Conservation (phyloP, 2,888 invertebrate genomes). For the Philereme vetulata region DNA sequence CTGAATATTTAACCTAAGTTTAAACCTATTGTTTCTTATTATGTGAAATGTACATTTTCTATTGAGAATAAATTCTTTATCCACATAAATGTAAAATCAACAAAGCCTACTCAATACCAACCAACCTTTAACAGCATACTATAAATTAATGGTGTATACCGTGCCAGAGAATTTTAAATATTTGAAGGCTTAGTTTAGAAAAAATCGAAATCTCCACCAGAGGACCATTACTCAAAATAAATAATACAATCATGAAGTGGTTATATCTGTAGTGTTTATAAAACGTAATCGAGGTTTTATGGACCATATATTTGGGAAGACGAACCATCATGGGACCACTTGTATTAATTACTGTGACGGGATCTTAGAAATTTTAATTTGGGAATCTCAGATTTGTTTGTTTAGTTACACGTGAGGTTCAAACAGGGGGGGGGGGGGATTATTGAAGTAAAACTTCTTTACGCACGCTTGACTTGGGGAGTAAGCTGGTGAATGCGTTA, state of each 20-base stretch:
- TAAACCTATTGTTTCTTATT: too few relatives aligned
- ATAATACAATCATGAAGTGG: constrained; percentile 83
- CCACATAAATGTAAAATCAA: background rate
- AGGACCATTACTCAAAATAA: constrained; percentile 82
- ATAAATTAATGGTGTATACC: constrained; percentile 82
- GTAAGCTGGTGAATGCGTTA: too few relatives aligned
- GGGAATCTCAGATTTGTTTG: constrained; percentile 52
- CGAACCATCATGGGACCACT: constrained; percentile 42
- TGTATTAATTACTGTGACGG: constrained; percentile 67
- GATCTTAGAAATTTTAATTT: constrained; percentile 47
- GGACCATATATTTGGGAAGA: constrained; percentile 72
- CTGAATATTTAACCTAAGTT: too few relatives aligned
- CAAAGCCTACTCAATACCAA: constrained; percentile 54
- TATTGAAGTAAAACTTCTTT: too few relatives aligned
- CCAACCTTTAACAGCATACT: constrained; percentile 57
- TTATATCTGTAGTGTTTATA: constrained; percentile 83
- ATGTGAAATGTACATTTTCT: too few relatives aligned
- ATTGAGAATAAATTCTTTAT: too few relatives aligned
- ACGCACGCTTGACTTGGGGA: too few relatives aligned
- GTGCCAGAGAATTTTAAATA: constrained; percentile 81
- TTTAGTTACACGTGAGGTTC: constrained; percentile 35
- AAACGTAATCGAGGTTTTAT: constrained; percentile 80
- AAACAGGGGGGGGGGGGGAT: too few relatives aligned
- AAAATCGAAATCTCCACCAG: constrained; percentile 75
- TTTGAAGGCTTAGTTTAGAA: constrained; percentile 81